Conservation (phyloP, 2,888 invertebrate genomes). For the Parnassius mnemosyne region DNA sequence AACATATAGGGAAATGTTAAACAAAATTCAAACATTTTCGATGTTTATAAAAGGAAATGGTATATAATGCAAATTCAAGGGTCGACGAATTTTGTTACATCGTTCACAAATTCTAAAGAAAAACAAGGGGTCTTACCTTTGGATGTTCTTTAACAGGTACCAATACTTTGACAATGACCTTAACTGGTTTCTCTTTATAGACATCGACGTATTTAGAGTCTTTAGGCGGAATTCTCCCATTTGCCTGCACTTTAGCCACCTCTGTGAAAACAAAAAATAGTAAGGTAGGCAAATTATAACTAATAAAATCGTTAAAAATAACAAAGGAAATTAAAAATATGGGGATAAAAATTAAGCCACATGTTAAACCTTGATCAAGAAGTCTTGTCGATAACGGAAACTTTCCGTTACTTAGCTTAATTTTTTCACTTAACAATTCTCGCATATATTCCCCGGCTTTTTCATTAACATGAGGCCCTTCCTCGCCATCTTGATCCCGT, state of each 20-base stretch:
- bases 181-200: conserved; percentile 86
- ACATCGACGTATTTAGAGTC: conserved; percentile 88
- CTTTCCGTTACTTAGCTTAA: conserved; percentile 83
- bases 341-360: background rate
- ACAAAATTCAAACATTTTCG: too few relatives aligned
- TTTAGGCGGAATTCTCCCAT: conserved; percentile 83
- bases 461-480: conserved; percentile 77
- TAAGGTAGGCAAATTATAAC: background rate
- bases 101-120: too few relatives aligned
- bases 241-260: conserved; percentile 85
- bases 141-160: conserved; percentile 88
- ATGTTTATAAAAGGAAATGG: too few relatives aligned
- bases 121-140: conserved; percentile 70
- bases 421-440: conserved; percentile 86
- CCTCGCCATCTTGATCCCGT: conserved; percentile 78
- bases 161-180: conserved; percentile 86
- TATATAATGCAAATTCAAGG: too few relatives aligned
- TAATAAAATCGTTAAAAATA: too few relatives aligned
- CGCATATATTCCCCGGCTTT: conserved; percentile 90
- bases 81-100: too few relatives aligned
- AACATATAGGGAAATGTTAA: too few relatives aligned
- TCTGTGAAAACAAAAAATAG: conserved; percentile 68
- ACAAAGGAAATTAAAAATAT: too few relatives aligned
- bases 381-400: conserved; percentile 85
- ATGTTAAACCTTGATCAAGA: conserved; percentile 85